Percentiles rank a stretch among this genome's conserved stretches.
These are phyloP conservation scores for Silurus asotus DNA, from an alignment of 2,113 vertebrate genomes.

Conservation along the genomic window DNA sequence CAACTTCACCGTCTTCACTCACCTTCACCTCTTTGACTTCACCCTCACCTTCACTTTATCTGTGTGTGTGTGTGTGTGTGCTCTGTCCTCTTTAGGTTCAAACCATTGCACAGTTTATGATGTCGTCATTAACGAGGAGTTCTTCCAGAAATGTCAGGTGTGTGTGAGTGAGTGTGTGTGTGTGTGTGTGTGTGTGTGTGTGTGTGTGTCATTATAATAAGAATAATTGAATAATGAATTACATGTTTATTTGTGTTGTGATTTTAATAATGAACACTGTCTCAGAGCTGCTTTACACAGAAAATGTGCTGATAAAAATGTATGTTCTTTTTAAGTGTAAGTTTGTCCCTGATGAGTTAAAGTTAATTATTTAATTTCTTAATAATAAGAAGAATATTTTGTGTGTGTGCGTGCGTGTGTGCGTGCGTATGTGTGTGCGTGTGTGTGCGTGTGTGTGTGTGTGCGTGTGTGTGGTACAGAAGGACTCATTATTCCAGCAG, in stretches of 20 bases:
- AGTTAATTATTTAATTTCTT: neutral
- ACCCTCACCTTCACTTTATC: no score
- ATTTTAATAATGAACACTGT: no score
- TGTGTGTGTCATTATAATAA: neutral
- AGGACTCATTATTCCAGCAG: conserved; percentile 79
- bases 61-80: neutral
- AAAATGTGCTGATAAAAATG: no score
- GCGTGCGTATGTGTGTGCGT: no score
- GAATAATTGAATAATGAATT: neutral
- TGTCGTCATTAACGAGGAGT: conserved; percentile 81
- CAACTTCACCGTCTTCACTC: no score
- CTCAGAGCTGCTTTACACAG: no score
- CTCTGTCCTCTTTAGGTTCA: conserved; percentile 64
- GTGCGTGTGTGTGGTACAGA: conserved; percentile 53
- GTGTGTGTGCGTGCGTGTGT: no score
- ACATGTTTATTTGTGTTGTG: no score
- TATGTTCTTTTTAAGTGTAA: no score
- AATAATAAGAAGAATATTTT: conserved; percentile 72
- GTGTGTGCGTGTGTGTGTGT: neutral
- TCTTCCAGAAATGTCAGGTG: conserved; percentile 84
- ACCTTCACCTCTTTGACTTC: no score
- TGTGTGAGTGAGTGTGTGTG: no score
- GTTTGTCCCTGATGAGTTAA: no score
- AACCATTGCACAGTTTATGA: conserved; percentile 85
- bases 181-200: neutral